A percentile compares a stretch with the other conserved stretches of the same genome.
Evolutionary conservation across 2,797 vertebrate genomes (phyloP).

Genomic region (Sebastes minor): DNA sequence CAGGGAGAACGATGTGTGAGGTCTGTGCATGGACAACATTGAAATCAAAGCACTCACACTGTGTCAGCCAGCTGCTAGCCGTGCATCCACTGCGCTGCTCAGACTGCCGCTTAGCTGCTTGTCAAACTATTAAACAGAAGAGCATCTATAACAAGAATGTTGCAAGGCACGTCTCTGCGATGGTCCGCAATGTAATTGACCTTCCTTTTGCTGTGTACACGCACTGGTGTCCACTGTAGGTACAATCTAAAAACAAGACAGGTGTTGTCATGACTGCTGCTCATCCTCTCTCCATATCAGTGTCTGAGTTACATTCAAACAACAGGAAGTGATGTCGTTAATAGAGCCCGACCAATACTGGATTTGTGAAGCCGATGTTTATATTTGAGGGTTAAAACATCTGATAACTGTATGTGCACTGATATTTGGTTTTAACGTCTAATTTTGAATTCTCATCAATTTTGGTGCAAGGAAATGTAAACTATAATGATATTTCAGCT

Average conservation of each 20-base stretch:
- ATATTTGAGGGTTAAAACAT: not conserved
- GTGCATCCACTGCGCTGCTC: conserved; percentile 28
- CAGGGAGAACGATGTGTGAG: conserved; percentile 9
- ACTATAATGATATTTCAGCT: not conserved
- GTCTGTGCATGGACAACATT: conserved; percentile 18
- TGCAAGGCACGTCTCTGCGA: not conserved
- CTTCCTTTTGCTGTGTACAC: conserved; percentile 4
- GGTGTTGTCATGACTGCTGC: conserved; percentile 16
- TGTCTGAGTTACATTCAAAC: conserved; percentile 1
- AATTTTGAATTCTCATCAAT: not conserved
- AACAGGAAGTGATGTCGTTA: not conserved
- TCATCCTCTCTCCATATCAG: conserved; percentile 41
- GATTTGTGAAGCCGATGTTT: not conserved
- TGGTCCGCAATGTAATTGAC: conserved; percentile 29
- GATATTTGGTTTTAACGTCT: conserved; percentile 4
- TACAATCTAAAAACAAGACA: conserved; percentile 19
- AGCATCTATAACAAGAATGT: conserved; percentile 4
- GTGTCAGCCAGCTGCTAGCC: conserved; percentile 15
- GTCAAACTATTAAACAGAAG: conserved; percentile 15
- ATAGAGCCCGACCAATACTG: not conserved
- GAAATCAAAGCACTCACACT: conserved; percentile 26
- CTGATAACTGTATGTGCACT: not conserved
- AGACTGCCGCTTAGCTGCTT: conserved; percentile 43
- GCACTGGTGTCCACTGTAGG: conserved; percentile 13
- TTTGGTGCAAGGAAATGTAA: not conserved